Conservation (phyloP, 2,113 vertebrate genomes). For the Lampris incognitus region DNA sequence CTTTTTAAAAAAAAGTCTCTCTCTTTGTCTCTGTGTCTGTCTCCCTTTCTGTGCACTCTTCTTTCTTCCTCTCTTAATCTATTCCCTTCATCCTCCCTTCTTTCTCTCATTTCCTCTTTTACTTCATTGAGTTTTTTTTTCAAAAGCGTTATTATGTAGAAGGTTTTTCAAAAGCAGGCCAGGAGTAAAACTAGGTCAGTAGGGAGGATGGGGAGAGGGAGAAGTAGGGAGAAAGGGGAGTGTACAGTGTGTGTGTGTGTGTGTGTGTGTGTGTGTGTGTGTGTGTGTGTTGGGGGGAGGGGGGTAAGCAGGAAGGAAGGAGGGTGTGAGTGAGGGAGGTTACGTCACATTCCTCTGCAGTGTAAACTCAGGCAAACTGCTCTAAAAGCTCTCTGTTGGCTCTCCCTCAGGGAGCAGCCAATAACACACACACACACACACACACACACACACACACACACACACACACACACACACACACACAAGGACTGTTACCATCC, state of each 20-base stretch:
- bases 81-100: neutral
- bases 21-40: conserved; percentile 5
- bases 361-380: conserved; percentile 61
- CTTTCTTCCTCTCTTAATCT: neutral
- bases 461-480: neutral
- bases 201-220: conserved; percentile 54
- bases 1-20: neutral
- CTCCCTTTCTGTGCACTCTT: neutral
- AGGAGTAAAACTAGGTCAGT: conserved; percentile 81
- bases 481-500: too few species aligned
- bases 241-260: conserved; percentile 39
- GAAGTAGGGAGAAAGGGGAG: conserved; percentile 16
- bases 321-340: conserved; percentile 27
- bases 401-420: conserved; percentile 55
- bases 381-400: conserved; percentile 45
- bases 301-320: conserved; percentile 20
- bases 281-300: conserved; percentile 22
- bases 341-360: conserved; percentile 70
- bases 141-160: conserved; percentile 61
- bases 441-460: neutral
- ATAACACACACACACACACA: neutral
- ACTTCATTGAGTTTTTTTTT: conserved; percentile 1
- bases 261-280: conserved; percentile 46
- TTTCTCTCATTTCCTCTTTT: conserved; percentile 6
- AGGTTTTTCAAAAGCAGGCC: conserved; percentile 70